Base-by-base conservation (phyloP, 2,888 invertebrate species). In the Drosophila aldrichi region DNA sequence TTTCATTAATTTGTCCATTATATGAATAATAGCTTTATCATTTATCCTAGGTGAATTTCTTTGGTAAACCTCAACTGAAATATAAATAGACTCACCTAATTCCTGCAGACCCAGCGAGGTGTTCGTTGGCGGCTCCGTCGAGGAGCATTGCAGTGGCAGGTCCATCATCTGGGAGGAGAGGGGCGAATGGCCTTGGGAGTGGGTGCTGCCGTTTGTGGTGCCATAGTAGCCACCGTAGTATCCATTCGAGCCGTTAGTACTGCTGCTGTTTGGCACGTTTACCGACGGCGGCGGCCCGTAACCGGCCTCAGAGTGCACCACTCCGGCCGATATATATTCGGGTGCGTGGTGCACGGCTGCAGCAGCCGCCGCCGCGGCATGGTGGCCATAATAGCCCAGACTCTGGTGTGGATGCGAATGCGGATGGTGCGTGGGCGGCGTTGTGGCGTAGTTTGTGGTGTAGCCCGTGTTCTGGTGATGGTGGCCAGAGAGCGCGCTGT, bases 41-140 rank as follows among this genome's bases (percentile, higher is more conserved):
- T 25, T 7, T 25, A 25, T 25, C 7, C 25, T 25, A 25, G 1
- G 7, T 7, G 25, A 25, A 25, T 6, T 25, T 25, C 25, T 25
- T 25, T 7, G 25, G 25, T 7, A 25, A 29, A 8, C 9, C 2
- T 2, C 8, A 8, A 32, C 1, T n/a, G 5, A 20, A 38, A 36
- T 46, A 12, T n/a, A 18, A 41, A 7, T 3, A 3, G 25, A 61
- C 61, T 64, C 66, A 93, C 93, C 93, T 82, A 93, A 81, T 87
- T 93, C 93, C 84, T 93, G 93, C 67, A 93, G 87, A 66, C 93
- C 93, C 63, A 93, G 79, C 29, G 92, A 93, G 22, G 93, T 93
- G 64, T 93, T 93, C 38, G 93, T 91, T 54, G 93, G 93, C 48
- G 93, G 93, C 63, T 93, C 93, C 44, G 92, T 87, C 18, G 91